Evolutionary conservation across 2,888 invertebrate species (phyloP).

Genomic region (Linyphia triangularis): DNA sequence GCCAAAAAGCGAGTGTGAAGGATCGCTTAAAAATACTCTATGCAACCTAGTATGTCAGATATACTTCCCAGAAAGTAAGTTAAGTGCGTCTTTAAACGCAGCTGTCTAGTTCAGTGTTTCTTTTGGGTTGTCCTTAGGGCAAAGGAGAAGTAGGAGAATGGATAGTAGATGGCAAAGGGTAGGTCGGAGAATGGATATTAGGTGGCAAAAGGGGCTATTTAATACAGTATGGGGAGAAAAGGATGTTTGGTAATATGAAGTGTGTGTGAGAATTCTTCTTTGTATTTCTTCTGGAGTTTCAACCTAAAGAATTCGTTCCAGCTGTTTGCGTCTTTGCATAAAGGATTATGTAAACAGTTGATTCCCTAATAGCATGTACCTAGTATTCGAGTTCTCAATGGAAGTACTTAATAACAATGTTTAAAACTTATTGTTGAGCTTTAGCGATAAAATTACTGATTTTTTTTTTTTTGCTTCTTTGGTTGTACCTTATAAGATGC

Average conservation of each 20-base stretch:
- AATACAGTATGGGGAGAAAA: conserved; percentile 7
- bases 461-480: too few relatives aligned
- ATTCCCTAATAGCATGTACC: too few relatives aligned
- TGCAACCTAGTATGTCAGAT: conserved; percentile 18
- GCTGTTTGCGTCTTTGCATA: neutral
- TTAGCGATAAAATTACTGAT: too few relatives aligned
- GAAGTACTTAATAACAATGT: too few relatives aligned
- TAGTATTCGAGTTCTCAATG: too few relatives aligned
- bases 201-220: conserved; percentile 41
- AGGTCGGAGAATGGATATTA: conserved; percentile 39
- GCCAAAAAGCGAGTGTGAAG: neutral
- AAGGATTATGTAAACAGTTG: too few relatives aligned
- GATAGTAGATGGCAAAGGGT: conserved; percentile 31
- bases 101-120: conserved; percentile 23
- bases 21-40: conserved; percentile 22
- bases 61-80: conserved; percentile 3
- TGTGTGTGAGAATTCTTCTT: conserved; percentile 1
- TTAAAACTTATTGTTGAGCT: too few relatives aligned
- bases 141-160: neutral
- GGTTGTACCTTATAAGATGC: too few relatives aligned
- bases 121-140: neutral
- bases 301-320: neutral
- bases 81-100: conserved; percentile 11
- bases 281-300: conserved; percentile 23
- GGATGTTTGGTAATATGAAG: conserved; percentile 40